Evolutionary conservation across 2,888 invertebrate species (phyloP).

Genomic region (Galeruca laticollis): DNA sequence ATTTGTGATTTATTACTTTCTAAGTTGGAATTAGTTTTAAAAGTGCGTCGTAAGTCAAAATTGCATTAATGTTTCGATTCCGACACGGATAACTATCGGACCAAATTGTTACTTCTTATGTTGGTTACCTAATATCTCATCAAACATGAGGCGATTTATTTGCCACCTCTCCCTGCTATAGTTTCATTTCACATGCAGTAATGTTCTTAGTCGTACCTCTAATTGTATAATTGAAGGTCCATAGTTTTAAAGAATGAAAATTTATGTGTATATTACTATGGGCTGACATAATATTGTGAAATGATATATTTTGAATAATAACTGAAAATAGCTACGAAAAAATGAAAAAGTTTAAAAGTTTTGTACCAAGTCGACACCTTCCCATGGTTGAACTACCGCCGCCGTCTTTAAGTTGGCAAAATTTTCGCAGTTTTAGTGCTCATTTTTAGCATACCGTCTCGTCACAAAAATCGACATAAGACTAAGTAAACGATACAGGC

Average conservation of each 20-base stretch:
- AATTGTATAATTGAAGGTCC: constrained; percentile 47
- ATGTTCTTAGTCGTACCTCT: constrained; percentile 26
- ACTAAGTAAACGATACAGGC: no score
- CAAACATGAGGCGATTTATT: constrained; percentile 47
- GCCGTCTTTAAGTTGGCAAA: no score
- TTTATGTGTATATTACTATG: no score
- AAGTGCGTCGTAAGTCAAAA: background rate
- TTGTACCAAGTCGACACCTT: no score
- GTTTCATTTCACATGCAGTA: constrained; percentile 42
- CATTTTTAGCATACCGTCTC: no score
- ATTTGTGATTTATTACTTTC: constrained; percentile 40
- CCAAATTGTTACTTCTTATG: constrained; percentile 26
- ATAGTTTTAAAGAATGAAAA: constrained; percentile 48
- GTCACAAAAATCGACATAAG: no score
- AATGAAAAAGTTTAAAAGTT: no score
- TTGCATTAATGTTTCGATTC: constrained; percentile 8
- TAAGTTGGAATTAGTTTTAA: constrained; percentile 19
- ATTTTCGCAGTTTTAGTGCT: no score
- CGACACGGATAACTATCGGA: constrained; percentile 27
- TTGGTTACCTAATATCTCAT: constrained; percentile 30
- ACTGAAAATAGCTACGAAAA: no score
- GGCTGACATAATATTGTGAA: no score
- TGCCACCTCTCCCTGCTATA: constrained; percentile 41
- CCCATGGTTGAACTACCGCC: no score
- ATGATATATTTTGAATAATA: no score